Evolutionary conservation across 2,113 vertebrate genomes (phyloP), one percentile per base, ranked within the genome.

Genomic region (Donacobius atricapilla): DNA sequence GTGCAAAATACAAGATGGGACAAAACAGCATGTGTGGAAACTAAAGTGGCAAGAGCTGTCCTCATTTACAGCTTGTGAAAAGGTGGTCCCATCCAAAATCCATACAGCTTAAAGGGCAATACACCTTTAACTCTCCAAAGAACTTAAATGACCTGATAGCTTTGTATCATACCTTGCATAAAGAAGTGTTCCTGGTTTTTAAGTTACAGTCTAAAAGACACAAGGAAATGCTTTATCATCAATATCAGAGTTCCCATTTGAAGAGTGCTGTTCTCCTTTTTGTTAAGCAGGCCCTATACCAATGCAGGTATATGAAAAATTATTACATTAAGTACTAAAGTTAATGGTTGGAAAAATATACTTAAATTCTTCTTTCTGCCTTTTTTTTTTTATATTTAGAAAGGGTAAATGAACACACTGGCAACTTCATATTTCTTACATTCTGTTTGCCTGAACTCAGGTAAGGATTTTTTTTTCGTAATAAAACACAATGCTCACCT

Each of bases 401-500:
- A 58, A 78, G 13, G 4, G 11, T 18, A 28, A 60, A 85, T 63
- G 15, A 14, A 77, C 10, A 47, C 18, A 58, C 6, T 9, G 19
- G 9, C 8, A 79, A 47, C 17, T 47, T 78, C 0, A 5, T 56
- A 44, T 77, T 73, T 75, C 35, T 65, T 66, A 45, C 2, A 31
- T 48, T 82, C 35, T 30, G 3, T 39, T 51, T 64, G 42, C 37
- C 45, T 87, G 54, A 81, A 44, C 9, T 93, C 7, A 17, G 48
- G 17, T 47, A 53, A 24, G 15, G 69, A 66, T 19, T 47, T 82
- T 77, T 87, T 89, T 10, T 53, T 75, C 61, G 66, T 56, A 69
- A 66, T 45, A 61, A 64, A 92, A 28, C 15, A 65, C 12, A 68
- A 15, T 2, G 45, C 97, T 83, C 92, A 99, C 99, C 98, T 98